phyloP scores from a whole-genome alignment of 2,888 invertebrate species.

The Cantharis lateralis region DNA sequence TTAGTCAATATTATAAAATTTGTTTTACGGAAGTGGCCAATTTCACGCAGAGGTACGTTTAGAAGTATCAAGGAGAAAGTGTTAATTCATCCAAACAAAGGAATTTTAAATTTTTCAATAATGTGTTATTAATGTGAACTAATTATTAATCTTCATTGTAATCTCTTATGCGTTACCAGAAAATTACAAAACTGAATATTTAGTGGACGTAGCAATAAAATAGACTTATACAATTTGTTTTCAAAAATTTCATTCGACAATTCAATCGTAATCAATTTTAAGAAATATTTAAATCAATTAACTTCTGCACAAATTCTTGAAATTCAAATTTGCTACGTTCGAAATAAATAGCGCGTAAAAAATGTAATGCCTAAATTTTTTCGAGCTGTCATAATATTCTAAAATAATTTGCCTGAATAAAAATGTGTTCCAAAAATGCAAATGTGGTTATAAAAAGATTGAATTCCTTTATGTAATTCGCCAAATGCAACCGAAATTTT shows the following conservation, averaged over 20 bases:
- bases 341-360: neutral
- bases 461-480: neutral
- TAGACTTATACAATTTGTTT: neutral
- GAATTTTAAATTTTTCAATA: neutral
- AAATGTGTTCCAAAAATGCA: slow-evolving; percentile 17
- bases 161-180: neutral
- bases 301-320: neutral
- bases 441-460: neutral
- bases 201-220: neutral
- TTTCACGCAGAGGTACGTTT: slow-evolving; percentile 3
- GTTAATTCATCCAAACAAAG: neutral
- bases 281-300: neutral
- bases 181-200: neutral
- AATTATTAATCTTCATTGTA: neutral
- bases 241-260: neutral
- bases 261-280: neutral
- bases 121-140: neutral
- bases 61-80: neutral
- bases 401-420: slow-evolving; percentile 18
- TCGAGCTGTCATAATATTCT: slow-evolving; percentile 12
- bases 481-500: slow-evolving; percentile 3
- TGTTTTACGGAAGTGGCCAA: slow-evolving; percentile 8
- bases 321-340: neutral
- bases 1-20: slow-evolving; percentile 23
- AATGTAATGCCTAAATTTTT: neutral